Conservation (phyloP, 2,797 vertebrate species). For the Uromys caudimaculatus region DNA sequence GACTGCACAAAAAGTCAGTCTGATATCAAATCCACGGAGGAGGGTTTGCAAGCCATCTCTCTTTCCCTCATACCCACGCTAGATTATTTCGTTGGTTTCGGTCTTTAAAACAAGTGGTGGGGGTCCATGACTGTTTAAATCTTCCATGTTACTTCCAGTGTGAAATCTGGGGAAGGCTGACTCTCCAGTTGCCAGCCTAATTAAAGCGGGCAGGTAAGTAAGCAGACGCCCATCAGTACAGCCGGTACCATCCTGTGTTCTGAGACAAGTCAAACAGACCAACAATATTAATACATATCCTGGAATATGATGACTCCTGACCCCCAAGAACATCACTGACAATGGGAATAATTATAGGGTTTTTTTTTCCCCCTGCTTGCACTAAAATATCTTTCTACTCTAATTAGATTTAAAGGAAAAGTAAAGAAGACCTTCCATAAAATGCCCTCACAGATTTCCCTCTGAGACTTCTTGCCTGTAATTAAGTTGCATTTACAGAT, state of each 20-base stretch:
- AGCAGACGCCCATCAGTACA: background rate
- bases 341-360: slow-evolving; percentile 82
- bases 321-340: slow-evolving; percentile 34
- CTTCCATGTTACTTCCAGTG: background rate
- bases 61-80: background rate
- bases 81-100: slow-evolving; percentile 8
- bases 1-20: background rate
- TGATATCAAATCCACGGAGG: background rate
- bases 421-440: slow-evolving; percentile 86
- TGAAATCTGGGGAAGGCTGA: slow-evolving; percentile 6
- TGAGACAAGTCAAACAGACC: slow-evolving; percentile 29
- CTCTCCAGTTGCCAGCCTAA: background rate
- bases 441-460: slow-evolving; percentile 87
- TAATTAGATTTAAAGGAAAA: slow-evolving; percentile 85
- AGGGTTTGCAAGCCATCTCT: background rate
- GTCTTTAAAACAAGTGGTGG: slow-evolving; percentile 12
- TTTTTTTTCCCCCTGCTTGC: slow-evolving; percentile 69
- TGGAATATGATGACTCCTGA: slow-evolving; percentile 59
- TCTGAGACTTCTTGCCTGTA: slow-evolving; percentile 87
- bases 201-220: background rate
- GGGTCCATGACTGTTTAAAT: background rate
- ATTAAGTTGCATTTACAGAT: slow-evolving; percentile 89
- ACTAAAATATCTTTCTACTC: slow-evolving; percentile 83
- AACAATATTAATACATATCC: slow-evolving; percentile 48
- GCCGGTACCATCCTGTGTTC: background rate